A percentile compares a stretch with the other conserved stretches of the same genome.
These are phyloP conservation scores for Scartelaos histophorus DNA, from an alignment of 2,113 vertebrate genomes.

Conservation along the genomic window DNA sequence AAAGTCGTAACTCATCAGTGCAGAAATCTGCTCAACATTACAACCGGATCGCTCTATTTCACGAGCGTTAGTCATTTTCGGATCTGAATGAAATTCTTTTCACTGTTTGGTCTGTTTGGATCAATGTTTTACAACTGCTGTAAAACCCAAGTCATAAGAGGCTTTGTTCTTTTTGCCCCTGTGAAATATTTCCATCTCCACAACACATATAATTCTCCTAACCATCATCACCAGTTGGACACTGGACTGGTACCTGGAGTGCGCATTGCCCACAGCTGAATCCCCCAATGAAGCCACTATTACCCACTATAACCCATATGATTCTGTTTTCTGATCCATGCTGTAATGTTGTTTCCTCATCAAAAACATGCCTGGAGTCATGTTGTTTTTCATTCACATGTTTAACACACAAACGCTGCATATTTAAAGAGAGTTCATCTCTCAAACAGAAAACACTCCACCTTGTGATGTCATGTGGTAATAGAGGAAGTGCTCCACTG, in stretches of 20 bases:
- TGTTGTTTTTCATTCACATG: too few relatives aligned
- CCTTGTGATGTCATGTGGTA: too few relatives aligned
- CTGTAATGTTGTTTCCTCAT: too few relatives aligned
- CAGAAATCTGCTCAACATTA: slow-evolving; percentile 45
- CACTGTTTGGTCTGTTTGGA: slow-evolving; percentile 7
- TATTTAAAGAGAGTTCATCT: too few relatives aligned
- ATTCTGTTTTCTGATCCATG: too few relatives aligned
- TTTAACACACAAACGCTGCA: too few relatives aligned
- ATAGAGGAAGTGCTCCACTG: too few relatives aligned
- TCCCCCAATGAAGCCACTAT: not conserved
- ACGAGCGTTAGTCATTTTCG: slow-evolving; percentile 23
- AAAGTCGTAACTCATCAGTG: slow-evolving; percentile 46
- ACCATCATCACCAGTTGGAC: not conserved
- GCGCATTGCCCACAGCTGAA: not conserved
- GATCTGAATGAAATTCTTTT: slow-evolving; percentile 25
- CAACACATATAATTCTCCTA: not conserved
- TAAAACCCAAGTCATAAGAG: not conserved
- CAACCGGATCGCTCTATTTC: slow-evolving; percentile 27
- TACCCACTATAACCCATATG: too few relatives aligned
- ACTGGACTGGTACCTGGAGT: not conserved
- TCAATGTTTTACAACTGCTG: slow-evolving; percentile 4
- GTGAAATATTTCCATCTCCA: not conserved
- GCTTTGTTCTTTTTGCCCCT: not conserved
- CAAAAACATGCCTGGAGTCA: too few relatives aligned
- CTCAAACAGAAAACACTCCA: too few relatives aligned